These are phyloP conservation scores for Phainopepla nitens DNA, from an alignment of 2,113 vertebrate genomes.

Conservation along the genomic window DNA sequence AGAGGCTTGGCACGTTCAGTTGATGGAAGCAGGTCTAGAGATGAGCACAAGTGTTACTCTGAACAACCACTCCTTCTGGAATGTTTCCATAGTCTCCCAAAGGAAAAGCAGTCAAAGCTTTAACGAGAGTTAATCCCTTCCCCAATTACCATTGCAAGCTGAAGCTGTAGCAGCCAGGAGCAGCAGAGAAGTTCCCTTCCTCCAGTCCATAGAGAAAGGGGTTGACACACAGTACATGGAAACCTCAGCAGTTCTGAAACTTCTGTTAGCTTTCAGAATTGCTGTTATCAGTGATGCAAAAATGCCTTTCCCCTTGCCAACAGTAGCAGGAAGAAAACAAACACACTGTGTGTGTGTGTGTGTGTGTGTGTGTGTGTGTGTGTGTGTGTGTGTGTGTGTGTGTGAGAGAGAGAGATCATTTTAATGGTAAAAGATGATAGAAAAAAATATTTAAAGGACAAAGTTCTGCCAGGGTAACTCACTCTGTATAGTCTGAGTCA, in stretches of 20 bases:
- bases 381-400: background rate
- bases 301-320: background rate
- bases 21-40: background rate
- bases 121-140: background rate
- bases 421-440: background rate
- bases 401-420: background rate
- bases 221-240: accelerated
- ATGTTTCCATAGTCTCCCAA: background rate
- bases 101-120: conserved; percentile 6
- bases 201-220: background rate
- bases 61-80: background rate
- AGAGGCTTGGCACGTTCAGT: background rate
- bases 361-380: background rate
- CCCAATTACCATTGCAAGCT: background rate
- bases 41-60: background rate
- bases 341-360: too few species aligned
- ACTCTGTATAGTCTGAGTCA: accelerated
- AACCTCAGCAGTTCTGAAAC: background rate
- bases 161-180: background rate
- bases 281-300: background rate
- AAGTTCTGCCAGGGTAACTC: background rate
- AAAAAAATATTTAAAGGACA: background rate
- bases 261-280: background rate
- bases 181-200: background rate
- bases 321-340: background rate